Evolutionary conservation across 1,140 invertebrate species (phyloP), one percentile per base, ranked within the genome.

Genomic region (Halyomorpha halys): DNA sequence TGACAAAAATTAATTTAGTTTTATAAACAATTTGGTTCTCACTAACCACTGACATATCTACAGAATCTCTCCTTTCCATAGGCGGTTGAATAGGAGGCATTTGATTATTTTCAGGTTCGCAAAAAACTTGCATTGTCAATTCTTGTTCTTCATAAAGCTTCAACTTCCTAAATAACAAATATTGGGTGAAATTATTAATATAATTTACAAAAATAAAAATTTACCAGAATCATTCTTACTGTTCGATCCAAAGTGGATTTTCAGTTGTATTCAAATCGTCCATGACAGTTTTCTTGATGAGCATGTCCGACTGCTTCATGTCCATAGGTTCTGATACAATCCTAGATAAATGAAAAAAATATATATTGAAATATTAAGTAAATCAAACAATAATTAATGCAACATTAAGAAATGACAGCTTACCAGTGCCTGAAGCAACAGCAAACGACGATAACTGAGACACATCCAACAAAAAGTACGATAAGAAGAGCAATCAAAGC

Each of bases 101-200:
- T 49, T 68, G 69, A 64, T 56, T 68, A 18, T 78, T 81, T 71
- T 93, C 90, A 16, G 89, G 81, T 71, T 86, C 84, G 72, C 83
- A 90, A 70, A 92, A 91, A 1, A 94, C 90, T 75, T 92, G 90
- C 90, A 93, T 94, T 18, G 89, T 93, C 61, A 94, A 76, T 75
- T 94, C 90, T 74, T 94, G 91, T 72, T 94, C 91, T 74, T 94
- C 91, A 71, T 94, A 94, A 0, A 91, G 81, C 72, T 93, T 87
- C 18, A 92, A 76, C 80, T 92, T 92, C 70, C 86, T 89, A 61
- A 14, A 71, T 73, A 69, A 68, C 68, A 70, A 66, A 63, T 30
- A 30, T 30, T n/a, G n/a, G n/a, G n/a, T n/a, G n/a, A n/a, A n/a
- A n/a, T n/a, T n/a, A n/a, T n/a, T n/a, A n/a, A n/a, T n/a, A n/a